Base-by-base conservation (phyloP, 2,797 vertebrate genomes). In the Caiman crocodilus region DNA sequence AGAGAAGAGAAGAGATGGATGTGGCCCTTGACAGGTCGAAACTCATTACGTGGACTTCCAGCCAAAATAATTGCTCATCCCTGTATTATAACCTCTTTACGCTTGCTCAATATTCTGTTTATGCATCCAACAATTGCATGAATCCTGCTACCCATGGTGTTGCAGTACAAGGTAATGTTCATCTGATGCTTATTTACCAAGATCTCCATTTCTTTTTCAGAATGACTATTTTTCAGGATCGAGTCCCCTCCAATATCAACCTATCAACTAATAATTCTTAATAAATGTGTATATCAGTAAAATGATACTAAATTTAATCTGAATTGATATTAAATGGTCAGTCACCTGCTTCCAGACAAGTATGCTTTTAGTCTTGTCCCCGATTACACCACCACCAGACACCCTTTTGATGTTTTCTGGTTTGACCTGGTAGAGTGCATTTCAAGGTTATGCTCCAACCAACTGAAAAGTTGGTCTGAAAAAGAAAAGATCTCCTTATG, bases 381-480 rank as follows among this genome's bases (percentile, higher is more conserved):
- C 7, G 64, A 61, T 92, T 65, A 75, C 63, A n/a, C 32, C 1
- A 0, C 71, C 63, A n/a, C 32, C 1, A 0, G 4, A 17, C 12
- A 1, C 4, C 0, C 79, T 0, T 4, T 76, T 64, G 3, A 1
- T 1, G 14, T n/a, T 6, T 58, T 57, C 14, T 1, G 57, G 0
- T 73, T 5, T 73, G 6, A 32, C 76, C 78, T 18, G 0, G 4
- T 64, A 8, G 63, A 35, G 78, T 55, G 35, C 4, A 0, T 76
- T 82, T 21, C 13, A 1, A 17, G 58, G 1, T 3, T 18, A 55
- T 57, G 32, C 17, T 28, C 32, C 42, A 6, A 0, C 26, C 18
- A 3, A 1, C 0, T 35, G 58, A 32, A 56, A 13, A 14, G 58
- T 82, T 82, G 90, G 1, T 26, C 42, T 55, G 5, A 73, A 3